phyloP scores from a whole-genome alignment of 1,140 invertebrate species.

The Orchestia grillus region DNA sequence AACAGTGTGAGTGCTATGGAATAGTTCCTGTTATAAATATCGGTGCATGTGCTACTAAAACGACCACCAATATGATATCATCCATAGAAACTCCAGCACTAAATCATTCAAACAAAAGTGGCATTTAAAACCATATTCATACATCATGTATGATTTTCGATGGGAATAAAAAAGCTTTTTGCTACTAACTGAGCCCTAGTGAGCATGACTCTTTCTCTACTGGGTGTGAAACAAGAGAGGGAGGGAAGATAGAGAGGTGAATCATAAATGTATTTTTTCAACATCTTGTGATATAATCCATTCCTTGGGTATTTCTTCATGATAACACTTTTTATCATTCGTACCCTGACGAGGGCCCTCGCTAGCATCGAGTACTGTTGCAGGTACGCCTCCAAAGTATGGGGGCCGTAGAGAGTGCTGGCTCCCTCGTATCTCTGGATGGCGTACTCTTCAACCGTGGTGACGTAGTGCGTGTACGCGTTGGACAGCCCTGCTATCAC shows the following conservation, averaged over 20 bases:
- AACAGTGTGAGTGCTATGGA: too few species aligned
- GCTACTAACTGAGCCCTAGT: too few species aligned
- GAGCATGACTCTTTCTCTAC: background rate
- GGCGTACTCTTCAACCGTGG: conserved; percentile 91
- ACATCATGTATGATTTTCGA: too few species aligned
- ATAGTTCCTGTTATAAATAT: too few species aligned
- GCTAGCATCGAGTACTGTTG: conserved; percentile 75
- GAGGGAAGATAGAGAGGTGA: too few species aligned
- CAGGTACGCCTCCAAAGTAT: conserved; percentile 88
- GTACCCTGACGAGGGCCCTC: conserved; percentile 71
- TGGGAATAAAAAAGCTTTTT: too few species aligned
- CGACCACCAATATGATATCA: too few species aligned
- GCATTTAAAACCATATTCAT: too few species aligned
- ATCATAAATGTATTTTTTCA: background rate
- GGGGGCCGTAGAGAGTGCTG: conserved; percentile 91
- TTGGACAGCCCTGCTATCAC: conserved; percentile 92
- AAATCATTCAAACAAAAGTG: too few species aligned
- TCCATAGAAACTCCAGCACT: too few species aligned
- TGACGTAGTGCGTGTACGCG: conserved; percentile 90
- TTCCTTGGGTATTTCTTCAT: background rate
- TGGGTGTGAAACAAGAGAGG: background rate
- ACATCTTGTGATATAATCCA: background rate
- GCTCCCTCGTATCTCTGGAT: conserved; percentile 91
- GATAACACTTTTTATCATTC: conserved; percentile 69
- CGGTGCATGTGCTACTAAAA: too few species aligned